Base-by-base conservation (phyloP, 2,113 vertebrate species). In the Podarcis cretensis region DNA sequence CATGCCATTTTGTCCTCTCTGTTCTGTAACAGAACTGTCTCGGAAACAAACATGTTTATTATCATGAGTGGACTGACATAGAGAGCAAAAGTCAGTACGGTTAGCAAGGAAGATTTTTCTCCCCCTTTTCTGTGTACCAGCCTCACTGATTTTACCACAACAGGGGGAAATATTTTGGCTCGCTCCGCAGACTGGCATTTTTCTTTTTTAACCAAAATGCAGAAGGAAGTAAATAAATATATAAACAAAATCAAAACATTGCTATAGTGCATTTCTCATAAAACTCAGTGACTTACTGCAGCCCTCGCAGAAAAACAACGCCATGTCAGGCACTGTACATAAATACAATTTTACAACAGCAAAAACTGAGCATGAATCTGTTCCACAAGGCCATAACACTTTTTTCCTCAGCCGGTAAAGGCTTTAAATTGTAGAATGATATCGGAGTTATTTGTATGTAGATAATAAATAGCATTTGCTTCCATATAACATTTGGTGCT, bases 271-370 rank as follows among this genome's bases (percentile, higher is more conserved):
- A 81, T 88, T 94, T 83, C 63, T 83, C 40, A 91, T 76, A 75
- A 87, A 92, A 74, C 21, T 2, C 25, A 85, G 16, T 32, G 54
- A 94, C 88, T 83, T 85, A 57, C 12, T 89, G 69, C 3, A 88
- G 76, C 40, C 54, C 6, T 89, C 83, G 23, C 37, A 87, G 78
- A 79, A 18, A 30, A 83, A 92, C 90, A 90, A 88, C 69, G 82
- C 1, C 65, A 1, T 85, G 86, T n/a, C 5, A 81, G 65, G 86
- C 89, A 85, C 54, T 6, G 27, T 65, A 84, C 1, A 48, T 85
- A 93, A 90, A 90, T 90, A 78, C 30, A 2, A 84, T 89, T 94
- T 89, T 86, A 69, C 85, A 90, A 83, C 87, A 25, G 66, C 90
- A 76, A 91, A 86, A 88, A 82, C 69, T 89, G n/a, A 43, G 71